Base-by-base conservation (phyloP, 2,888 invertebrate species). In the Falcaria lacertinaria region DNA sequence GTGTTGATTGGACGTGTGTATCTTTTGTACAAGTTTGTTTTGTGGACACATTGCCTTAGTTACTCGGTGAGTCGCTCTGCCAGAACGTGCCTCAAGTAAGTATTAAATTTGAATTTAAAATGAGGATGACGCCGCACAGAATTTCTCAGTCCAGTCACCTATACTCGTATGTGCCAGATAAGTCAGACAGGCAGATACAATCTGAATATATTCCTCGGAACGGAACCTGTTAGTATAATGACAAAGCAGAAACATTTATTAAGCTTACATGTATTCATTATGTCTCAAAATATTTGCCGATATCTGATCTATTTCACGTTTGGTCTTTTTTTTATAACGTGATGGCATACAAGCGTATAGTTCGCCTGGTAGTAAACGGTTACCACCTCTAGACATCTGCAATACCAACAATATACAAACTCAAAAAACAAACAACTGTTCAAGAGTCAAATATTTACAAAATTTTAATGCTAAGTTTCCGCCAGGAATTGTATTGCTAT, bases 61-160 rank as follows among this genome's bases (percentile, higher is more conserved):
- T 13, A 37, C 14, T 2, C 22, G 14, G 22, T 13, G 22, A 22
- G 22, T 37, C 37, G 37, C 37, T 22, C 22, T 22, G 22, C 37
- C 37, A 37, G 37, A 37, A 37, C 22, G 37, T 37, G 37, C 5
- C 28, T 28, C 28, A 25, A 15, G 14, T 25, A 37, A 35, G 35
- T 35, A 35, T 22, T 13, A 37, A 16, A 41, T 41, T 36, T 41
- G 41, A 41, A 41, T 36, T 36, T 36, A 14, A 41, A 41, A 41
- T 41, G 34, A 41, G 35, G 13, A n/a, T 35, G n/a, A n/a, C 19
- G 35, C 25, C 14, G 13, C 25, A 14, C 4, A 22, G 37, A 37
- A 22, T 37, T 37, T 22, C 15, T 37, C 36, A 14, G 36, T 19
- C 14, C 22, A 15, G 14, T 22, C 22, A 37, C 37, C 25, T 25